These are phyloP conservation scores for Siniperca undulata DNA, from an alignment of 2,797 vertebrate genomes.

Conservation along the genomic window DNA sequence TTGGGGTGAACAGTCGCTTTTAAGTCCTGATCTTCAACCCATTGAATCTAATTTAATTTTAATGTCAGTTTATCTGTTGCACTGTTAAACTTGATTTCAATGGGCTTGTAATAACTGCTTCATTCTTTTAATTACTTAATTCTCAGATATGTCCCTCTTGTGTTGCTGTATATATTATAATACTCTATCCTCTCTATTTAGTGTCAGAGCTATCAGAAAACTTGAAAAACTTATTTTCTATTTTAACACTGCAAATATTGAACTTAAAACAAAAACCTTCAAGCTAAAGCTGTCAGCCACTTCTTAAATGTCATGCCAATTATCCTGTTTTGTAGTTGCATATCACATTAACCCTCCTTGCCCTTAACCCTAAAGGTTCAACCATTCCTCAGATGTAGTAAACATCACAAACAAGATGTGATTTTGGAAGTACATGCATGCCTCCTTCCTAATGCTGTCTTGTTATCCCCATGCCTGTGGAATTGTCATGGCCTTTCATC, in stretches of 20 bases:
- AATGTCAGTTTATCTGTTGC: slow-evolving; percentile 8
- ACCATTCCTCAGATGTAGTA: not conserved
- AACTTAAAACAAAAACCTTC: slow-evolving; percentile 20
- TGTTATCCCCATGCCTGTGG: slow-evolving; percentile 44
- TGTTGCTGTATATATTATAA: slow-evolving; percentile 12
- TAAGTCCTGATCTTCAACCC: slow-evolving; percentile 48
- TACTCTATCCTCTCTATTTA: slow-evolving; percentile 1
- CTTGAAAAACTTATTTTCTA: not conserved
- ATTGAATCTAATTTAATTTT: slow-evolving; percentile 37
- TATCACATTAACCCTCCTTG: slow-evolving; percentile 38
- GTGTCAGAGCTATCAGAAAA: not conserved
- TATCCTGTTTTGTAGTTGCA: slow-evolving; percentile 30
- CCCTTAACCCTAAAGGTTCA: slow-evolving; percentile 7
- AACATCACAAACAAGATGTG: slow-evolving; percentile 21
- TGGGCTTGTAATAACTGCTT: slow-evolving; percentile 11
- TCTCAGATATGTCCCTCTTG: slow-evolving; percentile 1
- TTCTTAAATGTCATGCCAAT: slow-evolving; percentile 39
- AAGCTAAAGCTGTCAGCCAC: not conserved
- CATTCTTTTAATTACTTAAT: not conserved
- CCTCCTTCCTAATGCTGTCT: slow-evolving; percentile 23
- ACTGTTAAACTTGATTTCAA: not conserved
- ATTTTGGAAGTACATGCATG: slow-evolving; percentile 9
- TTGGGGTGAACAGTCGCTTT: not conserved
- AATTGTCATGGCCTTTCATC: slow-evolving; percentile 53
- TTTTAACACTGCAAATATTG: slow-evolving; percentile 21